Evolutionary conservation across 1,140 invertebrate genomes (phyloP).

Genomic region (Drosophila mojavensis): DNA sequence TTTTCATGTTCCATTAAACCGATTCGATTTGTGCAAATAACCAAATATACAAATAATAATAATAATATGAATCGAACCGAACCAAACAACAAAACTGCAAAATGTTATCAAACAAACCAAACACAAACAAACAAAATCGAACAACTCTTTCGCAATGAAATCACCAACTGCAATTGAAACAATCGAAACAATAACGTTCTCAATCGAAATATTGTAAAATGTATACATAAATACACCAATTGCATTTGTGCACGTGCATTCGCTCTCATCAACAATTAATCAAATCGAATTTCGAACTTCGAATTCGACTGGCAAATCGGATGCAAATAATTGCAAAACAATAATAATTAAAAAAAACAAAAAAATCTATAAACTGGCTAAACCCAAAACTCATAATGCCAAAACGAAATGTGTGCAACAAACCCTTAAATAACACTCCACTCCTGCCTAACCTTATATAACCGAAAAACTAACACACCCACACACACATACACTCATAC

Average conservation of each 20-base stretch:
- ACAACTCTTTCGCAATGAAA: constrained; percentile 36
- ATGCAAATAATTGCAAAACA: background rate
- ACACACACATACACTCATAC: constrained; percentile 15
- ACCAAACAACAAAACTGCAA: constrained; percentile 24
- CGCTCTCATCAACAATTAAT: constrained; percentile 51
- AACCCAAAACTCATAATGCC: constrained; percentile 34
- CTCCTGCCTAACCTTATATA: constrained; percentile 27
- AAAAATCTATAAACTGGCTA: constrained; percentile 37
- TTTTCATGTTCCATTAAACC: constrained; percentile 83
- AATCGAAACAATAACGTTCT: constrained; percentile 42
- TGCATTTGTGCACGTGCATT: constrained; percentile 75
- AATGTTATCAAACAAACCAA: constrained; percentile 34
- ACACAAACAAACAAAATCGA: constrained; percentile 18
- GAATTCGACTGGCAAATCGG: constrained; percentile 18
- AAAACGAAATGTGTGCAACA: constrained; percentile 7
- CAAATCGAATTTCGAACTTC: constrained; percentile 36
- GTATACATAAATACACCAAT: constrained; percentile 80
- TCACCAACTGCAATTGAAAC: constrained; percentile 54
- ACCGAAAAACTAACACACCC: constrained; percentile 27
- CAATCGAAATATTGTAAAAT: constrained; percentile 57
- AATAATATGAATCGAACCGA: constrained; percentile 48
- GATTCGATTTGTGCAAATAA: constrained; percentile 82
- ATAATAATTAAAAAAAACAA: background rate
- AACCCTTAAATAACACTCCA: constrained; percentile 9
- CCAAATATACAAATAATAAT: constrained; percentile 53